These are phyloP conservation scores for Brachionus rubens DNA, from an alignment of 1,140 invertebrate genomes.

Conservation along the genomic window DNA sequence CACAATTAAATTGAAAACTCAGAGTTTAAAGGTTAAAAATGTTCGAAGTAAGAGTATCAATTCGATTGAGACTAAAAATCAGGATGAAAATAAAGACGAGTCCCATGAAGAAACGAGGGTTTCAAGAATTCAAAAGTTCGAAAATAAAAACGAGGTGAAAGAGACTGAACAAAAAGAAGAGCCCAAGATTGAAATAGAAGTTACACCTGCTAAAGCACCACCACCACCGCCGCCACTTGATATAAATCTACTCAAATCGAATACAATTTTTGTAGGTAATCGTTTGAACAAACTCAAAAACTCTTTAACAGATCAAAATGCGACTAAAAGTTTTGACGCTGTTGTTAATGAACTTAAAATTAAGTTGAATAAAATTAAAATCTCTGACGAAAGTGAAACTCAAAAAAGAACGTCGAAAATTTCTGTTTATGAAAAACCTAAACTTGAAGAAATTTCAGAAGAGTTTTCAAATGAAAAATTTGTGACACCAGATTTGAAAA, in stretches of 20 bases:
- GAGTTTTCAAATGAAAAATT: background rate
- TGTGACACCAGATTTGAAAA: background rate
- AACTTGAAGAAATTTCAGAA: background rate
- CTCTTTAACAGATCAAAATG: background rate
- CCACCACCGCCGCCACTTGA: constrained; percentile 19
- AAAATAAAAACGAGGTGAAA: background rate
- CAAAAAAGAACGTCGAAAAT: background rate
- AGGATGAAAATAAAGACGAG: background rate
- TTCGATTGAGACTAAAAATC: too few relatives aligned
- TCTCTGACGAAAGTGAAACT: background rate
- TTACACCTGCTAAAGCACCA: background rate
- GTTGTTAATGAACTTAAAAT: constrained; percentile 43
- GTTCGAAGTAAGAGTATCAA: background rate
- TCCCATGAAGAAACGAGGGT: background rate
- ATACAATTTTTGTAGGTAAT: background rate
- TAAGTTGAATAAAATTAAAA: constrained; percentile 24
- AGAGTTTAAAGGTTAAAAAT: background rate
- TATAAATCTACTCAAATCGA: constrained; percentile 12
- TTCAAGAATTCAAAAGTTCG: background rate
- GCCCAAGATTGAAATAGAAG: background rate
- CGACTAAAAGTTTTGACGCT: constrained; percentile 33
- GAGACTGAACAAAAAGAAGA: background rate
- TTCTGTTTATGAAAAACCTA: background rate
- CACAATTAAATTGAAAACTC: background rate
- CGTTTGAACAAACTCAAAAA: background rate